phyloP scores from a whole-genome alignment of 2,113 vertebrate genomes.

The Gopherus evgoodei region DNA sequence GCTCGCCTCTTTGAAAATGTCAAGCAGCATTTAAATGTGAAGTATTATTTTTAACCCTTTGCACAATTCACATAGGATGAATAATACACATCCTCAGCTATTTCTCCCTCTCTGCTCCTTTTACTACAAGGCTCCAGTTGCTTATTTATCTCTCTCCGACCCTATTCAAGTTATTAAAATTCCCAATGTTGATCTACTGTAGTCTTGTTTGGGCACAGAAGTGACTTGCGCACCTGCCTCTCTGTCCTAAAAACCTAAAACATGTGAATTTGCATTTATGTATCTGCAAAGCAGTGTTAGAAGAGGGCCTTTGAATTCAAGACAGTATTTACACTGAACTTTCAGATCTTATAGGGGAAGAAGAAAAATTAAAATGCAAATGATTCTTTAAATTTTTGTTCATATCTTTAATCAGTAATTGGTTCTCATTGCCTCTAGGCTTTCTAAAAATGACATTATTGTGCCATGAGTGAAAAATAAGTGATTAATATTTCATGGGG shows the following conservation, averaged over 20 bases:
- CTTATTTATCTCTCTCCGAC: neutral
- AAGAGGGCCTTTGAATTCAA: neutral
- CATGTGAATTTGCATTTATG: neutral
- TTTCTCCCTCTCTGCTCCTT: neutral
- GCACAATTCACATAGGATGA: neutral
- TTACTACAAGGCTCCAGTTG: neutral
- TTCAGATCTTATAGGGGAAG: neutral
- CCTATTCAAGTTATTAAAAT: neutral
- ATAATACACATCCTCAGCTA: neutral
- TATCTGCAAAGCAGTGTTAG: neutral
- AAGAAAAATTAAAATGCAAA: neutral
- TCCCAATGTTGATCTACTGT: neutral
- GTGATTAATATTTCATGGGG: neutral
- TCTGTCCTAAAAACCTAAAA: accelerated
- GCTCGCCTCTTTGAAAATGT: slow-evolving; percentile 16
- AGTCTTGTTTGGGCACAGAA: neutral
- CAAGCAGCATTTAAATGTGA: slow-evolving; percentile 17
- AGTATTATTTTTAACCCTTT: neutral
- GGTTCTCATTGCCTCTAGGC: slow-evolving; percentile 18
- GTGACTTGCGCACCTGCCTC: neutral
- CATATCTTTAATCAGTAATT: neutral
- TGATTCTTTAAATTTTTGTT: too few relatives aligned
- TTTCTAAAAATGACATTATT: slow-evolving; percentile 19
- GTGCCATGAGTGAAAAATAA: neutral
- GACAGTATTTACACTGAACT: neutral